phyloP scores from a whole-genome alignment of 2,888 invertebrate species.

The Serrognathus titanus region DNA sequence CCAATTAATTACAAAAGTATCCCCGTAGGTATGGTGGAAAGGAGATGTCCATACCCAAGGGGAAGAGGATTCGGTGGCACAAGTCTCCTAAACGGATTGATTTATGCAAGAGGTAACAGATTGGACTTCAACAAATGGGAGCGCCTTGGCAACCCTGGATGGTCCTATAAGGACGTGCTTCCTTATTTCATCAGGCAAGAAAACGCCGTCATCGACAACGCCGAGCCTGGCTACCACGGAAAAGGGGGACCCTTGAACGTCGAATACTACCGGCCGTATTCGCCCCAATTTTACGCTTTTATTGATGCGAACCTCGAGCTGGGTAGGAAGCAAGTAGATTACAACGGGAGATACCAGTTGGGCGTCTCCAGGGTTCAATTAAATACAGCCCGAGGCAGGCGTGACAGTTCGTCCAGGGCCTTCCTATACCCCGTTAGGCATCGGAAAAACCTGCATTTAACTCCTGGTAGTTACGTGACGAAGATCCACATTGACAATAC shows the following conservation, averaged over 20 bases:
- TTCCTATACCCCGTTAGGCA: conserved; percentile 65
- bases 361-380: conserved; percentile 68
- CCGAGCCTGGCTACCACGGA: conserved; percentile 63
- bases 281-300: conserved; percentile 60
- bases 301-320: conserved; percentile 62
- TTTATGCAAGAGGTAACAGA: conserved; percentile 73
- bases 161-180: conserved; percentile 67
- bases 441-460: conserved; percentile 65
- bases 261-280: conserved; percentile 58
- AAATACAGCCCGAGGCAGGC: conserved; percentile 63
- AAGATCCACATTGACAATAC: conserved; percentile 61
- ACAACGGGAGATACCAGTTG: conserved; percentile 60
- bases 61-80: conserved; percentile 77
- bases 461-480: conserved; percentile 65
- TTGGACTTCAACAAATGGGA: conserved; percentile 77
- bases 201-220: conserved; percentile 57
- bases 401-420: conserved; percentile 74
- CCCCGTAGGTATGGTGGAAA: background rate
- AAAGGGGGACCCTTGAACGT: conserved; percentile 64
- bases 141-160: conserved; percentile 68
- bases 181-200: conserved; percentile 74
- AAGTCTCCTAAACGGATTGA: conserved; percentile 76
- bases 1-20: background rate
- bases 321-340: conserved; percentile 66
- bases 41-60: conserved; percentile 49